These are phyloP conservation scores for Neodiprion fabricii DNA, from an alignment of 1,140 invertebrate species.

Conservation along the genomic window DNA sequence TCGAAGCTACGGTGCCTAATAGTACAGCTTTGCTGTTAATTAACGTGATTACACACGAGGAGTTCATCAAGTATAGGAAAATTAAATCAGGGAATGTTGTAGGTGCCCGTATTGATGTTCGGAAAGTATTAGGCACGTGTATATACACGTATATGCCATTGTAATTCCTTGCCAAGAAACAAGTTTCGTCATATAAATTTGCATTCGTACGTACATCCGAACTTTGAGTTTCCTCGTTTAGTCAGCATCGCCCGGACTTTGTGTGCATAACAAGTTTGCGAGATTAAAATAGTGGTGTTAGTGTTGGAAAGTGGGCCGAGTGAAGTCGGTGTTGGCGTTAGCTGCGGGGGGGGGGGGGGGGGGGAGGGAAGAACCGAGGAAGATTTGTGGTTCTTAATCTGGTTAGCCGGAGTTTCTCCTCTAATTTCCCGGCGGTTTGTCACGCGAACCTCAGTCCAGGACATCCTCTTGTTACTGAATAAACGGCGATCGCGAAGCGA, in stretches of 20 bases:
- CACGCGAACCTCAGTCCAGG: neutral
- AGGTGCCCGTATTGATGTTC: neutral
- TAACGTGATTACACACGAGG: too few species aligned
- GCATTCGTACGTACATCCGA: neutral
- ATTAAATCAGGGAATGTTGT: too few species aligned
- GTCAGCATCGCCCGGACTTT: neutral
- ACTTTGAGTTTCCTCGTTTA: neutral
- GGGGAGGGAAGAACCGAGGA: neutral
- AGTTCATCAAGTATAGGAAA: too few species aligned
- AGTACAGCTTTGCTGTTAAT: too few species aligned
- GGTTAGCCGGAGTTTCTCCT: neutral
- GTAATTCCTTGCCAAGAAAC: neutral
- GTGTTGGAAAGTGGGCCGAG: neutral
- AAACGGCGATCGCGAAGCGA: neutral
- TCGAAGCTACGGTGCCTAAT: too few species aligned
- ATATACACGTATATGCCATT: neutral
- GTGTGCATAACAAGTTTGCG: slow-evolving; percentile 1
- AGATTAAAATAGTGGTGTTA: slow-evolving; percentile 5
- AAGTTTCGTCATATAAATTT: neutral
- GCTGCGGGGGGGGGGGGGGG: neutral
- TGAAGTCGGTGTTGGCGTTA: neutral
- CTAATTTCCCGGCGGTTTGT: neutral
- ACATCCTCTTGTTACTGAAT: neutral
- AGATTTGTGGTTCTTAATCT: slow-evolving; percentile 6
- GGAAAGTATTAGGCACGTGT: neutral